phyloP scores from a whole-genome alignment of 1,140 invertebrate species.

The Pygmarrhopalites habei region DNA sequence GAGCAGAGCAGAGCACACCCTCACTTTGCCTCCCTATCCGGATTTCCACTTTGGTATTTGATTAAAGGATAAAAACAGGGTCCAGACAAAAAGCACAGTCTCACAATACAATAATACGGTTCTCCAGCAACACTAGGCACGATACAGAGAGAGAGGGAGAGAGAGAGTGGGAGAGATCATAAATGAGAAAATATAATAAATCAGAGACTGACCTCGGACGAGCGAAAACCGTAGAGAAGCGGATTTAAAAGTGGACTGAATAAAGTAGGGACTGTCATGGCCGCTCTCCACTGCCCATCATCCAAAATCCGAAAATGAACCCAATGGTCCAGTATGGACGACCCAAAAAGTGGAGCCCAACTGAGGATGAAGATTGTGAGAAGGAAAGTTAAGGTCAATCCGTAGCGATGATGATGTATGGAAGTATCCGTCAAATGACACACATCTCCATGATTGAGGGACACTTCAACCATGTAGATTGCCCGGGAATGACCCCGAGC shows the following conservation, averaged over 20 bases:
- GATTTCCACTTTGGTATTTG: too few relatives aligned
- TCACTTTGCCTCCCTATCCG: too few relatives aligned
- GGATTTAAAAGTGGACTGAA: conserved; percentile 57
- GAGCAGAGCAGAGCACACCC: too few relatives aligned
- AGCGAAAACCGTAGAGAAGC: conserved; percentile 62
- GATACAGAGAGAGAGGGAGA: too few relatives aligned
- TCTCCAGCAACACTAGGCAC: too few relatives aligned
- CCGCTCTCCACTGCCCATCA: conserved; percentile 18
- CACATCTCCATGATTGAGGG: conserved; percentile 42
- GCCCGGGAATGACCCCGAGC: conserved; percentile 57
- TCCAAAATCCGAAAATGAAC: conserved; percentile 14
- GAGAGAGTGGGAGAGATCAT: too few relatives aligned
- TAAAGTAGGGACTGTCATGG: conserved; percentile 51
- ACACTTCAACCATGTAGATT: conserved; percentile 58
- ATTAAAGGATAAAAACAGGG: too few relatives aligned
- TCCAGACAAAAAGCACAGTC: too few relatives aligned
- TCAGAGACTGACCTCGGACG: conserved; percentile 50
- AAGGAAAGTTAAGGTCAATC: conserved; percentile 56
- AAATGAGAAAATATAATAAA: too few relatives aligned
- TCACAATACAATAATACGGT: too few relatives aligned
- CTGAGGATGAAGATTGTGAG: conserved; percentile 55
- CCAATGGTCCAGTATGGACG: conserved; percentile 39
- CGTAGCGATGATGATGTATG: conserved; percentile 47
- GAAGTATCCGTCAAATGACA: conserved; percentile 33
- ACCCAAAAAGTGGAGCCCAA: conserved; percentile 60